These are phyloP conservation scores for Molossus alvarezi DNA, from an alignment of 2,797 vertebrate genomes.

Conservation along the genomic window DNA sequence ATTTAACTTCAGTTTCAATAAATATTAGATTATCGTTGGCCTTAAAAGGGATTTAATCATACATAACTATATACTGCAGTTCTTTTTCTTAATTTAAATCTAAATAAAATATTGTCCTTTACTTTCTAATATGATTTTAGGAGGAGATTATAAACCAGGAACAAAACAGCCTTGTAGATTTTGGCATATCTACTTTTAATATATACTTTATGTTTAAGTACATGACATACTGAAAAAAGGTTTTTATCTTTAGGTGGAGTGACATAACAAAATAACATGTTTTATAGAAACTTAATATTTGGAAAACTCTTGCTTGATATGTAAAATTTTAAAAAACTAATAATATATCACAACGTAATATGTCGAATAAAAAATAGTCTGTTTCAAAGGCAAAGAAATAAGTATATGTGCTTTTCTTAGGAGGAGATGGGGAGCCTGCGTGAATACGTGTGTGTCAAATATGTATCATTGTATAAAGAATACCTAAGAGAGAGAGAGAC, in stretches of 20 bases:
- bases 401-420: not conserved
- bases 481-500: not conserved
- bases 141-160: not conserved
- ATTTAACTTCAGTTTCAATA: slow-evolving; percentile 39
- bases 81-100: slow-evolving; percentile 26
- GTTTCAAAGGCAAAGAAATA: not conserved
- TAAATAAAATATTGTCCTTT: slow-evolving; percentile 10
- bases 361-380: not conserved
- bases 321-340: slow-evolving; percentile 4
- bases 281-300: not conserved
- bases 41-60: not conserved
- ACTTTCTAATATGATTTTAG: not conserved
- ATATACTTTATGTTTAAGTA: not conserved
- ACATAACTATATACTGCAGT: not conserved
- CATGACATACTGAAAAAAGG: not conserved
- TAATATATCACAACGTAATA: not conserved
- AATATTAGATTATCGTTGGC: not conserved
- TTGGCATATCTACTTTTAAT: not conserved
- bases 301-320: not conserved
- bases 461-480: not conserved
- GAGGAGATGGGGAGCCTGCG: not conserved
- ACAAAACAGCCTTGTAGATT: not conserved
- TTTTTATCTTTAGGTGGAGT: not conserved
- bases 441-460: not conserved
- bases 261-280: not conserved